A percentile compares a stretch with the other conserved stretches of the same genome.
phyloP scores from a whole-genome alignment of 2,888 invertebrate genomes.

The Phaedon cochleariae region DNA sequence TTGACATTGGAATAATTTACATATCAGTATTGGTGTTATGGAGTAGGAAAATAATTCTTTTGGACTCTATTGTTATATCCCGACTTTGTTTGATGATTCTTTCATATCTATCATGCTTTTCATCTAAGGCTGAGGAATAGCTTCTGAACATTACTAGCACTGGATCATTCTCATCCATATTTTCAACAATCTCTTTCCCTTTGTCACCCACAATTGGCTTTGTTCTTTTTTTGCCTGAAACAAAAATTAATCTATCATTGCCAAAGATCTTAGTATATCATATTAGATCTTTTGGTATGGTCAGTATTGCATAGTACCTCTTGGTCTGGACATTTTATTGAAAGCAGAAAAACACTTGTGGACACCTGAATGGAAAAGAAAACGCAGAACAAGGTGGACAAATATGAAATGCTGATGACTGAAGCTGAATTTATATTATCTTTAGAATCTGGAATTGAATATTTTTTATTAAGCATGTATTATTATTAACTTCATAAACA shows the following conservation, averaged over 20 bases:
- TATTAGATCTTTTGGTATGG: too few species aligned
- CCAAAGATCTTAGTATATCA: too few species aligned
- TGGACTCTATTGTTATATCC: constrained; percentile 90
- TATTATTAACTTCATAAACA: too few species aligned
- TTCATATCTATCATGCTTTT: constrained; percentile 84
- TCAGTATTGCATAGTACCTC: constrained; percentile 19
- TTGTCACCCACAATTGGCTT: constrained; percentile 60
- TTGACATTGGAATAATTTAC: constrained; percentile 43
- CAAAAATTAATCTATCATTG: not conserved
- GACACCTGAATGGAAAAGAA: too few species aligned
- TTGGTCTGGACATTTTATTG: constrained; percentile 27
- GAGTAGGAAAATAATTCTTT: constrained; percentile 85
- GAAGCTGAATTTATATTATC: too few species aligned
- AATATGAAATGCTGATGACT: too few species aligned
- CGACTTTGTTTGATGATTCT: constrained; percentile 81
- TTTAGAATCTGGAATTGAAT: too few species aligned
- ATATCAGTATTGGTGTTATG: constrained; percentile 72
- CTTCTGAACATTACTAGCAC: constrained; percentile 70
- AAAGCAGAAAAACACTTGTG: not conserved
- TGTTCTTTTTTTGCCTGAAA: constrained; percentile 39
- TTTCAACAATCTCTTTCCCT: constrained; percentile 60
- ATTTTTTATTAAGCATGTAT: too few species aligned
- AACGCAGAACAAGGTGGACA: too few species aligned
- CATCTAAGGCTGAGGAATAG: constrained; percentile 74
- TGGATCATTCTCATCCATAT: constrained; percentile 63